These are phyloP conservation scores for Aphaenogaster rudis DNA, from an alignment of 1,140 invertebrate genomes.

Conservation along the genomic window DNA sequence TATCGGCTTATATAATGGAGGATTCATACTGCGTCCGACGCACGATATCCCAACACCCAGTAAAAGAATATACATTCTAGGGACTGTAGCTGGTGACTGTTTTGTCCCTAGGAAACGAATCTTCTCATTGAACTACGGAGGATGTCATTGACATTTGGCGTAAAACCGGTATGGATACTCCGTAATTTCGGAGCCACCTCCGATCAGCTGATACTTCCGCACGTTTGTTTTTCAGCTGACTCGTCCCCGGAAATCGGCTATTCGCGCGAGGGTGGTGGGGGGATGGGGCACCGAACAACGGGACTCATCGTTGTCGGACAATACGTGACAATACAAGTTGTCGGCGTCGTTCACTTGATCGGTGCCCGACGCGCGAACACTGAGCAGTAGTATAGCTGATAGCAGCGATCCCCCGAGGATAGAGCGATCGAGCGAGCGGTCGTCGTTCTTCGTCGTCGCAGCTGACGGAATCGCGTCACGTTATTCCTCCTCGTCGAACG, in stretches of 20 bases:
- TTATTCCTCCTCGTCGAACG: background rate
- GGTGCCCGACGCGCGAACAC: background rate
- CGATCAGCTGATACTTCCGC: constrained; percentile 46
- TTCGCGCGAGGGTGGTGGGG: background rate
- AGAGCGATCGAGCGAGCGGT: background rate
- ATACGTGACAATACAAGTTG: background rate
- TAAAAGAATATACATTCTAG: background rate
- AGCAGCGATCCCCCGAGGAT: background rate
- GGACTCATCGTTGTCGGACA: background rate
- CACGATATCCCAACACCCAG: background rate
- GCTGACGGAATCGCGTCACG: background rate
- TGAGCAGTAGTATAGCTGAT: background rate
- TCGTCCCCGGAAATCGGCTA: constrained; percentile 5
- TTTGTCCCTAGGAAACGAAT: background rate
- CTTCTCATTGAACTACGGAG: background rate
- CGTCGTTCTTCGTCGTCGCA: background rate
- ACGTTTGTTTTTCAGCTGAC: constrained; percentile 30
- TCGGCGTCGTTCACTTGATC: background rate
- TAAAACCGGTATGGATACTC: background rate
- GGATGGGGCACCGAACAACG: constrained; percentile 43
- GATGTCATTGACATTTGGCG: background rate
- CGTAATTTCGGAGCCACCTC: background rate
- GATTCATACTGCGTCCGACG: background rate
- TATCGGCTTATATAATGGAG: background rate
- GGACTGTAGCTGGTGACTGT: background rate